These are phyloP conservation scores for Elephantulus edwardii DNA, from an alignment of 2,113 vertebrate genomes.

Conservation along the genomic window DNA sequence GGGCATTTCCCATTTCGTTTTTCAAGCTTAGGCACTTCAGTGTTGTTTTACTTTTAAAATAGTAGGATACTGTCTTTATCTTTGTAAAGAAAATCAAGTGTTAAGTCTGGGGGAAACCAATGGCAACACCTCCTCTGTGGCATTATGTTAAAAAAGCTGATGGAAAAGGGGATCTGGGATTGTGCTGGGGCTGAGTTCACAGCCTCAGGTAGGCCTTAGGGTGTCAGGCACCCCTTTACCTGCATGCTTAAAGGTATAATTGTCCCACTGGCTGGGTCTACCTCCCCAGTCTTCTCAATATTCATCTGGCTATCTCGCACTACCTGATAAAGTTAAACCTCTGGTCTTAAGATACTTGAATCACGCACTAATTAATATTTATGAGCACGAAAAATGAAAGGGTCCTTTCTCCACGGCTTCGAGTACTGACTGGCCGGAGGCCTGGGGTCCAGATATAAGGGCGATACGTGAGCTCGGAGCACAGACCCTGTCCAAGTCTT, in stretches of 20 bases:
- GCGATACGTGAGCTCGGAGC: background rate
- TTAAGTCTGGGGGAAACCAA: background rate
- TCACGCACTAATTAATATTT: background rate
- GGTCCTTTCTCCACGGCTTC: background rate
- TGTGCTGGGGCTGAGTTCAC: background rate
- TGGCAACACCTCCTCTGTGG: background rate
- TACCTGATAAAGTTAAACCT: background rate
- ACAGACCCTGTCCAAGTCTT: background rate
- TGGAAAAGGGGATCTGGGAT: background rate
- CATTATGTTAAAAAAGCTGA: background rate
- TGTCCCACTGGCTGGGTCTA: background rate
- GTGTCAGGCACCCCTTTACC: background rate
- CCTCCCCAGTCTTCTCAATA: background rate
- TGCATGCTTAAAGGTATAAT: background rate
- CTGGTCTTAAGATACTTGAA: background rate
- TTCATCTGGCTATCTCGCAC: too few species aligned
- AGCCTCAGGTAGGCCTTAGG: background rate
- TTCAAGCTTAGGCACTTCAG: constrained; percentile 1
- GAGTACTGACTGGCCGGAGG: background rate
- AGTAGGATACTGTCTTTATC: background rate
- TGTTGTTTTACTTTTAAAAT: constrained; percentile 16
- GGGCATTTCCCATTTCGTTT: background rate
- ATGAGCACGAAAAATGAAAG: background rate
- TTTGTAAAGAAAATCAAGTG: background rate
- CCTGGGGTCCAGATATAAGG: background rate